Evolutionary conservation across 2,797 vertebrate species (phyloP).

Genomic region (Sebastes vulpes): DNA sequence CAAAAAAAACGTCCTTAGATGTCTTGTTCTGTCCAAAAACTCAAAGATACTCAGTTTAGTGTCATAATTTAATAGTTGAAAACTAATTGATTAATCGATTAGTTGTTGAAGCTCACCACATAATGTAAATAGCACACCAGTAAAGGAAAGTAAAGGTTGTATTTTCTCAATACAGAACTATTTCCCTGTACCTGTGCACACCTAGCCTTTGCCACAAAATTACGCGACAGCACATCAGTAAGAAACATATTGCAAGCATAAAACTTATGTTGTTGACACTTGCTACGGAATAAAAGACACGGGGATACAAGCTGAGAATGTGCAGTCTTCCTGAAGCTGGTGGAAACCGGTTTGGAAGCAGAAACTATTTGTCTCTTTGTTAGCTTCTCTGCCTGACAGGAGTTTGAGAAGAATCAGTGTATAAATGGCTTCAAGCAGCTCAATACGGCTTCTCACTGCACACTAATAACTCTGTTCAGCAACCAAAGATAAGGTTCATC

Average conservation of each 20-base stretch:
- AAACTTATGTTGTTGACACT: neutral
- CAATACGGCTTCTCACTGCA: slow-evolving; percentile 3
- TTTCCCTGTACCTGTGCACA: neutral
- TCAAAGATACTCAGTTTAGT: no score
- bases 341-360: neutral
- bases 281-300: neutral
- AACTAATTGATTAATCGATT: no score
- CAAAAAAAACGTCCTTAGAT: accelerated
- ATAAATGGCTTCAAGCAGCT: slow-evolving; percentile 21
- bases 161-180: neutral
- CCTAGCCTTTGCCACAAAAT: neutral
- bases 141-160: neutral
- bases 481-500: slow-evolving; percentile 34
- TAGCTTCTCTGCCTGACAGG: neutral
- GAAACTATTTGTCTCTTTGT: neutral
- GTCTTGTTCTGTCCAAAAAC: no score
- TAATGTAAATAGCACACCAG: neutral
- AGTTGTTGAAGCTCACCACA: neutral
- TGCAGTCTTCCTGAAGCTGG: neutral
- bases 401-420: neutral
- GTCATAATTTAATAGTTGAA: no score
- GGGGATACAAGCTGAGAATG: neutral
- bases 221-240: neutral
- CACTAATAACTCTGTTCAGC: slow-evolving; percentile 33
- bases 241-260: neutral